Percentiles rank a stretch among this genome's conserved stretches.
These are phyloP conservation scores for Crypturellus undulatus DNA, from an alignment of 2,113 vertebrate species.

Conservation along the genomic window DNA sequence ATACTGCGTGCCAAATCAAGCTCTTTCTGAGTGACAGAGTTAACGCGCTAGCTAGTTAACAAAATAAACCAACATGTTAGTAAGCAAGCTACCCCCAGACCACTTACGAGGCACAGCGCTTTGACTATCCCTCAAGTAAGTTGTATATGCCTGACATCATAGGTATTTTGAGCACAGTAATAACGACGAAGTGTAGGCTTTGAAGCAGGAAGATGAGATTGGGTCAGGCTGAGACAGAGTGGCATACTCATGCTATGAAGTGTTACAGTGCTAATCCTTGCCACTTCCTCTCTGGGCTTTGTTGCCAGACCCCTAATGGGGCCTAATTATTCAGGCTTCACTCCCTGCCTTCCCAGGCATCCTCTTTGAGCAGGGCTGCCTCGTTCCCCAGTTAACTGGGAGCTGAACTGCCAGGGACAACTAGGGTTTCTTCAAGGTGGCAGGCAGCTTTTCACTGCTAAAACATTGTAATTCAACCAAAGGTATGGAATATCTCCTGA, in stretches of 20 bases:
- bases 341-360: neutral
- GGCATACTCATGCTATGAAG: neutral
- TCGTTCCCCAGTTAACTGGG: neutral
- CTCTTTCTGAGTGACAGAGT: neutral
- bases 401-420: neutral
- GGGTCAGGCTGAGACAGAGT: neutral
- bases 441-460: neutral
- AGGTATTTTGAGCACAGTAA: neutral
- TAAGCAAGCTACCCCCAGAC: neutral
- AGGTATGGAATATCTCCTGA: neutral
- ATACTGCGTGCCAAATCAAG: neutral
- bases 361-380: neutral
- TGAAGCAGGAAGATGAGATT: neutral
- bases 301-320: neutral
- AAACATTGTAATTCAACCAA: conserved; percentile 20
- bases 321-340: neutral
- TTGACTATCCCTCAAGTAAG: neutral
- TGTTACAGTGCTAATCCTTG: conserved; percentile 47
- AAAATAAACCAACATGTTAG: neutral
- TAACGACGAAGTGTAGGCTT: neutral
- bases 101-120: fast-evolving
- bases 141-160: neutral
- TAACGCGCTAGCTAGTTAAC: neutral
- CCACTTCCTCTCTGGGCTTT: conserved; percentile 30
- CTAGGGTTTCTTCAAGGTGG: conserved; percentile 17